phyloP scores from a whole-genome alignment of 2,888 invertebrate species.

The Vesta saturnalis region DNA sequence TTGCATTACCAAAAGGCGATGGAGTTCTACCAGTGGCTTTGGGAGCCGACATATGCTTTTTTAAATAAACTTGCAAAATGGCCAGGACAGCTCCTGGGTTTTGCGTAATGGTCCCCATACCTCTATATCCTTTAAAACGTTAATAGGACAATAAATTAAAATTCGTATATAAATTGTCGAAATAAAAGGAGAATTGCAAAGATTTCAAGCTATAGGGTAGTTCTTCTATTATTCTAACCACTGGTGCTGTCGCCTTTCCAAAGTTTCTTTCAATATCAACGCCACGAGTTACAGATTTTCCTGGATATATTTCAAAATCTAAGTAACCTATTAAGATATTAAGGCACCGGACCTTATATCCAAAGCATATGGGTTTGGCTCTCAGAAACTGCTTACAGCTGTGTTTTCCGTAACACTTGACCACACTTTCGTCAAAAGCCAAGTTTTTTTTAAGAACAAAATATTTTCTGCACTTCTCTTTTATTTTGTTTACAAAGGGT shows the following conservation, averaged over 20 bases:
- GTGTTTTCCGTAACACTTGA: too few species aligned
- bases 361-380: neutral
- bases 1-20: too few species aligned
- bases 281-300: neutral
- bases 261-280: neutral
- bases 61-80: too few species aligned
- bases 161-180: neutral
- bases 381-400: neutral
- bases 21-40: too few species aligned
- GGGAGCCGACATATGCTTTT: too few species aligned
- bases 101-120: neutral
- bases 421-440: too few species aligned
- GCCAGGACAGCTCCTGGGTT: neutral
- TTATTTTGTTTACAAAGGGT: neutral
- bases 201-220: neutral
- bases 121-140: neutral
- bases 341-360: too few species aligned
- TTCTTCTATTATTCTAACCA: neutral
- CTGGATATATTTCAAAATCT: neutral
- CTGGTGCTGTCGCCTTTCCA: neutral
- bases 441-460: too few species aligned
- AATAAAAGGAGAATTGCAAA: neutral
- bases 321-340: neutral
- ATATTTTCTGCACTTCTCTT: too few species aligned
- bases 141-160: neutral